Evolutionary conservation across 2,797 vertebrate species (phyloP).

Genomic region (Eulemur coronatus): DNA sequence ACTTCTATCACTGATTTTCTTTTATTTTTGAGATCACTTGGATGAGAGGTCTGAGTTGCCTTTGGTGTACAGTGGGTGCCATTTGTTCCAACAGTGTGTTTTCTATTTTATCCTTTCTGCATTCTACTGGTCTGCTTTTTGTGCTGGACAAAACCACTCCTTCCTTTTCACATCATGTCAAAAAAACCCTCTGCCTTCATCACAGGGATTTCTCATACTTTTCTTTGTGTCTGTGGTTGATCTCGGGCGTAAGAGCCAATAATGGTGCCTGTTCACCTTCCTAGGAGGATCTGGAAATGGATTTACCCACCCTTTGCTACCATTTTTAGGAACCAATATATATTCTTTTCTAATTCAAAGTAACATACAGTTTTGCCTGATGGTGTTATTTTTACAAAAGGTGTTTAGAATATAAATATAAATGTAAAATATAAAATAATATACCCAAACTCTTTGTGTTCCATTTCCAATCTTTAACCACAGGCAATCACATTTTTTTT

Average conservation of each 20-base stretch:
- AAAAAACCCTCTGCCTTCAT: neutral
- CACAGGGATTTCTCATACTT: neutral
- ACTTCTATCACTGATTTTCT: neutral
- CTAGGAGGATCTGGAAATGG: neutral
- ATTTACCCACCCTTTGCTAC: neutral
- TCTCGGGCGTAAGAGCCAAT: neutral
- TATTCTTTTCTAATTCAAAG: neutral
- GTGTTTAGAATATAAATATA: neutral
- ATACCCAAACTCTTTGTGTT: neutral
- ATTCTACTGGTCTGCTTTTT: neutral
- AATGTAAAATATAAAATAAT: neutral
- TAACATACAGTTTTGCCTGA: neutral
- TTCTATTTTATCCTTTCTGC: neutral
- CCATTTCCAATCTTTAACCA: neutral
- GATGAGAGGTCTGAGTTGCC: neutral
- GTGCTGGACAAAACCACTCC: neutral
- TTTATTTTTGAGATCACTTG: neutral
- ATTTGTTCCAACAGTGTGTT: neutral
- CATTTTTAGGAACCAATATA: neutral
- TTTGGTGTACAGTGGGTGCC: neutral
- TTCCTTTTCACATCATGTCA: neutral
- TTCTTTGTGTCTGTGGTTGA: neutral
- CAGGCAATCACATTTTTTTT: neutral
- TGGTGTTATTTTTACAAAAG: slow-evolving; percentile 19
- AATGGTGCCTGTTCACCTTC: neutral